Conservation (phyloP, 2,888 invertebrate genomes). For the Hetaerina titia region DNA sequence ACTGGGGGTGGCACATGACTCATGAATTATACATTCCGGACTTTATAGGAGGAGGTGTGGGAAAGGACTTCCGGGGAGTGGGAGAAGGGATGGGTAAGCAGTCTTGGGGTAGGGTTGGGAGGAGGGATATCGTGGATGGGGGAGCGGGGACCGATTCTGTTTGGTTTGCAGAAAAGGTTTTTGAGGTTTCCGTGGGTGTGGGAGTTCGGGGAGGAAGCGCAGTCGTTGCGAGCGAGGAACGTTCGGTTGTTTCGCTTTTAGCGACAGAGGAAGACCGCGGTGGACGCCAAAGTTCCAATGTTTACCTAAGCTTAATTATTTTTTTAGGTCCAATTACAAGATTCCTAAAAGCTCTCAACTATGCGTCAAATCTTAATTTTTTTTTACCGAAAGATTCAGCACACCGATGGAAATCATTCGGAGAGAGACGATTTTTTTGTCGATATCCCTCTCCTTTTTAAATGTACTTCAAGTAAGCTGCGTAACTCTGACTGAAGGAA, state of each 20-base stretch:
- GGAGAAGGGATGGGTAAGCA: not conserved
- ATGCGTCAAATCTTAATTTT: too few relatives aligned
- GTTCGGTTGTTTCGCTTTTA: not conserved
- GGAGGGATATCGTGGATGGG: not conserved
- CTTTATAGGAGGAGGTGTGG: not conserved
- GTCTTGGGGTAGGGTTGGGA: not conserved
- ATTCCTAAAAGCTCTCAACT: too few relatives aligned
- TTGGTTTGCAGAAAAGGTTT: not conserved
- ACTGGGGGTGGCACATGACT: not conserved
- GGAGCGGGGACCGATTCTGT: not conserved
- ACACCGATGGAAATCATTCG: too few relatives aligned
- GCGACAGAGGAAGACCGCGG: not conserved
- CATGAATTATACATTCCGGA: conserved; percentile 16
- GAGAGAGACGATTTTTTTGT: too few relatives aligned
- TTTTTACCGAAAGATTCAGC: too few relatives aligned
- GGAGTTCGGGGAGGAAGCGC: not conserved
- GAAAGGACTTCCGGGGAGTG: not conserved
- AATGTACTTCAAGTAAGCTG: too few relatives aligned
- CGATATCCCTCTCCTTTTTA: too few relatives aligned
- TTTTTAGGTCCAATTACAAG: too few relatives aligned
- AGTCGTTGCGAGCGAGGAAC: not conserved
- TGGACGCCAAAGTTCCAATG: not conserved
- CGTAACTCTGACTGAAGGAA: too few relatives aligned
- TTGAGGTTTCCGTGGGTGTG: not conserved
- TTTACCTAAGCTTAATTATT: not conserved